Evolutionary conservation across 2,113 vertebrate species (phyloP), one percentile per base, ranked within the genome.

Genomic region (Phoenicopterus ruber): DNA sequence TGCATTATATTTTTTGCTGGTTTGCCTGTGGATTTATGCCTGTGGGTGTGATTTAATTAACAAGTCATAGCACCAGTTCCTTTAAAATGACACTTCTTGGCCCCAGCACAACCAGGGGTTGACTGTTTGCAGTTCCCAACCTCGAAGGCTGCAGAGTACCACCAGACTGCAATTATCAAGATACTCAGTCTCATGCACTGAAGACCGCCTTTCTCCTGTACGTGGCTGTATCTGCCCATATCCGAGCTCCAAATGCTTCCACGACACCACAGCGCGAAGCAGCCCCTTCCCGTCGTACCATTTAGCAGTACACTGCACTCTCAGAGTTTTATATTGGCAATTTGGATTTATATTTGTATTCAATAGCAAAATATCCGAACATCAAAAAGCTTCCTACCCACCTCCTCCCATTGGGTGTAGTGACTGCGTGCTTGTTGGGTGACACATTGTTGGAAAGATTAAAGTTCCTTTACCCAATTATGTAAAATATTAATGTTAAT

Each of bases 401-500:
- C 57, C 62, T 77, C 34, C 66, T 80, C 78, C 87, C 57, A 34
- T 38, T 0, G 3, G 77, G 73, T 31, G 42, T 50, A 71, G 73
- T 14, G 84, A 63, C 94, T 70, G 54, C 65, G 13, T 36, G 66
- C 82, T 92, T 82, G 87, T 94, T 34, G 6, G 74, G 92, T 95
- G 90, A 96, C 90, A 82, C 7, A 14, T 21, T 95, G 82, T 46
- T 93, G 79, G 78, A 90, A 88, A 96, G 96, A 96, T 97, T 96
- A 94, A 92, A 93, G 96, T 97, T 95, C 96, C 87, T 14, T 94
- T 96, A 69, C 74, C 91, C 90, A 90, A 88, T 86, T 94, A 90
- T 92, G 96, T 97, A 76, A 97, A 97, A 96, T 95, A 96, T 96
- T 96, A 70, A 97, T 81, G 94, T 83, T 94, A 96, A 96, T 85